Evolutionary conservation across 2,113 vertebrate species (phyloP).

Genomic region (Holacanthus passer): DNA sequence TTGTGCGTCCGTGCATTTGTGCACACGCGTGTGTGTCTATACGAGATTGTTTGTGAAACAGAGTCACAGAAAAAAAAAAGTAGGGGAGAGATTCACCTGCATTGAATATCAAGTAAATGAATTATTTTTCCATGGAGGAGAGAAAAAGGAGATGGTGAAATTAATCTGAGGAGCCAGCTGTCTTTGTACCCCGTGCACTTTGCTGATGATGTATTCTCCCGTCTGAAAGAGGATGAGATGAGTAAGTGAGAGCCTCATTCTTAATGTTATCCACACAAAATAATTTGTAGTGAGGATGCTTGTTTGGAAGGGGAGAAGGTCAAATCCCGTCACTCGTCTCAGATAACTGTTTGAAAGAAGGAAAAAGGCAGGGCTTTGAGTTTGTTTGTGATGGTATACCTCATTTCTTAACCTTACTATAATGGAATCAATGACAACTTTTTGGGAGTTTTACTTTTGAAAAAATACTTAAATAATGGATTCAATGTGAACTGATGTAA

Average conservation of each 20-base stretch:
- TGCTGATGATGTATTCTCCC: constrained; percentile 74
- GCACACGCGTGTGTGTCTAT: constrained; percentile 34
- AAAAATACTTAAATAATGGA: neutral
- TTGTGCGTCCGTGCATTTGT: constrained; percentile 43
- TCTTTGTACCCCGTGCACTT: constrained; percentile 71
- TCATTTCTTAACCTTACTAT: neutral
- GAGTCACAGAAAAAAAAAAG: constrained; percentile 43
- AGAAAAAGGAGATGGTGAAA: constrained; percentile 66
- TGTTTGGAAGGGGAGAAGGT: constrained; percentile 41
- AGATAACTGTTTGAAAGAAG: neutral
- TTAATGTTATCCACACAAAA: constrained; percentile 47
- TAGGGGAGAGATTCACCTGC: constrained; percentile 46
- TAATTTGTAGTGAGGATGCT: constrained; percentile 32
- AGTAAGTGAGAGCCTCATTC: constrained; percentile 51
- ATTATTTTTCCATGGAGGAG: constrained; percentile 63
- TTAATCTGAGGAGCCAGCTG: constrained; percentile 70
- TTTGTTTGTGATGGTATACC: constrained; percentile 2
- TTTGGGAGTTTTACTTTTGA: neutral
- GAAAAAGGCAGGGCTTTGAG: neutral
- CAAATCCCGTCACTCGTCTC: constrained; percentile 28
- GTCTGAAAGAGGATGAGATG: constrained; percentile 62
- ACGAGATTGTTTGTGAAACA: constrained; percentile 2
- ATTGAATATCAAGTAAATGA: constrained; percentile 73
- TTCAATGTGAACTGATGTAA: neutral
- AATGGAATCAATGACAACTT: no score